Evolutionary conservation across 2,888 invertebrate genomes (phyloP).

Genomic region (Anthoptus insignis): DNA sequence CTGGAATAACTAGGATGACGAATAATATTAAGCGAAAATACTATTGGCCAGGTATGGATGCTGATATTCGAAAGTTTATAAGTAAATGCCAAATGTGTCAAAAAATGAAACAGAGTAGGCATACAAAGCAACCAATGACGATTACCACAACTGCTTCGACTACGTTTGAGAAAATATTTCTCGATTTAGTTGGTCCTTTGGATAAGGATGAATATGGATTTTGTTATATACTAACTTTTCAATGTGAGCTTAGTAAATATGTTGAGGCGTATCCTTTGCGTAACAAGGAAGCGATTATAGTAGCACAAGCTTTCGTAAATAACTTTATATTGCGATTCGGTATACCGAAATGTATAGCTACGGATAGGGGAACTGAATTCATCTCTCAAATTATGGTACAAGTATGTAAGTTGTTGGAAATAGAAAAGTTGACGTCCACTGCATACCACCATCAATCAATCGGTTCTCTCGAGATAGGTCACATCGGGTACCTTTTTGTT

Average conservation of each 20-base stretch:
- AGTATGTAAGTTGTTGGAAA: conserved; percentile 41
- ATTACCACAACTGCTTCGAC: conserved; percentile 11
- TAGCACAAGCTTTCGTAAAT: conserved; percentile 35
- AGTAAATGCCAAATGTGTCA: conserved; percentile 26
- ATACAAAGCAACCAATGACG: conserved; percentile 36
- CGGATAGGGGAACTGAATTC: conserved; percentile 34
- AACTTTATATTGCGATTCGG: conserved; percentile 39
- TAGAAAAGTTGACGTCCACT: conserved; percentile 40
- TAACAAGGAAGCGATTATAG: conserved; percentile 30
- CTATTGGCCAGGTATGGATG: conserved; percentile 30
- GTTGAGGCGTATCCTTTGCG: conserved; percentile 6
- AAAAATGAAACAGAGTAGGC: conserved; percentile 18
- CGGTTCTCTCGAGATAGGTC: conserved; percentile 41
- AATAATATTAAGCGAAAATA: conserved; percentile 31
- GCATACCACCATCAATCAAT: conserved; percentile 42
- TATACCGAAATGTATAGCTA: conserved; percentile 29
- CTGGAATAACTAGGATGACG: conserved; percentile 27
- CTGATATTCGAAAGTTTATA: conserved; percentile 23
- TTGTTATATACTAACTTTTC: conserved; percentile 36
- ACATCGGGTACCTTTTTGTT: conserved; percentile 35
- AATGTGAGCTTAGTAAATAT: conserved; percentile 34
- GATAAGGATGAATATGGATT: conserved; percentile 35
- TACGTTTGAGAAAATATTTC: conserved; percentile 40
- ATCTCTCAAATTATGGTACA: conserved; percentile 12
- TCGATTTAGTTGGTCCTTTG: conserved; percentile 45